These are phyloP conservation scores for Drosophila persimilis DNA, from an alignment of 1,140 invertebrate species.

Conservation along the genomic window DNA sequence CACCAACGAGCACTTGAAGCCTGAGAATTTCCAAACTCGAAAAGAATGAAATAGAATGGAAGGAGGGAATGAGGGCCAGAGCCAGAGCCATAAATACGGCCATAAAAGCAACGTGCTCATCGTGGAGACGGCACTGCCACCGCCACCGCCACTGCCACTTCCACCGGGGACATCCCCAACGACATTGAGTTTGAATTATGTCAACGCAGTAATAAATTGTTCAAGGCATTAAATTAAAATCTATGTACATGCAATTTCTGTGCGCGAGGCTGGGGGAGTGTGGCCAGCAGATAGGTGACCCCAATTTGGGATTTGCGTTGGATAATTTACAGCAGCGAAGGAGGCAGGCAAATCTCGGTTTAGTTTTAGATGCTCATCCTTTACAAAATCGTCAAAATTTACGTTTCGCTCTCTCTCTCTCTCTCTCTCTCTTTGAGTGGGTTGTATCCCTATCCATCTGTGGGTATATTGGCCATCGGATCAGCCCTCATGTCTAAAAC, in stretches of 20 bases:
- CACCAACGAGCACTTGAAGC: constrained; percentile 35
- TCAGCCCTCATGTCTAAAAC: no score
- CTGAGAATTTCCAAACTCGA: constrained; percentile 24
- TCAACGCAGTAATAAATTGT: constrained; percentile 73
- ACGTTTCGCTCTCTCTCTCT: background rate
- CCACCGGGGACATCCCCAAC: constrained; percentile 31
- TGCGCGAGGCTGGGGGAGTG: background rate
- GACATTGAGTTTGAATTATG: constrained; percentile 73
- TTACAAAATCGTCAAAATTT: constrained; percentile 5
- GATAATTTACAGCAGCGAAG: constrained; percentile 3
- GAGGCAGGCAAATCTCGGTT: background rate
- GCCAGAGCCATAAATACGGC: background rate
- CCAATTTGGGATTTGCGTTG: constrained; percentile 7
- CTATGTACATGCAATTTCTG: constrained; percentile 36
- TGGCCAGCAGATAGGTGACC: constrained; percentile 1
- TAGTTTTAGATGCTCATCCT: background rate
- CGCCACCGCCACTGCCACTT: background rate
- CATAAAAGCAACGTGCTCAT: background rate
- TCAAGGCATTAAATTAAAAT: constrained; percentile 70
- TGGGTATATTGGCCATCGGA: no score
- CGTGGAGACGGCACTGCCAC: background rate
- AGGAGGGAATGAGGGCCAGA: background rate
- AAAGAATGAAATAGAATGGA: constrained; percentile 4
- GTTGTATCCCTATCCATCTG: no score
- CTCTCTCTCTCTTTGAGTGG: background rate